A percentile compares a stretch with the other conserved stretches of the same genome.
Evolutionary conservation across 2,113 vertebrate species (phyloP).

Genomic region (Hyperoodon ampullatus): DNA sequence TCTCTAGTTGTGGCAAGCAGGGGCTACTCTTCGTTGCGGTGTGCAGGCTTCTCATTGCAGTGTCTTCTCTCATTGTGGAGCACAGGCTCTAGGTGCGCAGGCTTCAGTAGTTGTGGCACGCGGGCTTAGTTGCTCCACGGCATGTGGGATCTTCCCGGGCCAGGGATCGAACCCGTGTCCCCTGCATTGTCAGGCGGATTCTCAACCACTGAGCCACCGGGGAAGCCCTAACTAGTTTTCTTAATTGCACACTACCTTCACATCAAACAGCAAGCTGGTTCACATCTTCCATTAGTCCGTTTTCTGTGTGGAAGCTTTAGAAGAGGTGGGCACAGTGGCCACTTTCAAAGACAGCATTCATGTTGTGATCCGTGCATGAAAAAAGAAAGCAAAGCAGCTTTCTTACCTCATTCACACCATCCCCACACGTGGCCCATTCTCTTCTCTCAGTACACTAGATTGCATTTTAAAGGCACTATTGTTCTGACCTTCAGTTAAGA

Average conservation of each 20-base stretch:
- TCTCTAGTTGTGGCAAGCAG: no score
- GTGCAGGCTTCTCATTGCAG: no score
- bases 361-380: background rate
- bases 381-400: background rate
- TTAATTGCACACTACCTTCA: background rate
- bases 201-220: no score
- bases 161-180: no score
- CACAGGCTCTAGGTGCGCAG: no score
- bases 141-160: no score
- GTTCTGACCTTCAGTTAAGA: background rate
- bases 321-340: background rate
- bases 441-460: background rate
- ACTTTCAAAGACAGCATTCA: background rate
- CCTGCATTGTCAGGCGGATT: no score
- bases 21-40: no score
- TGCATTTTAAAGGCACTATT: background rate
- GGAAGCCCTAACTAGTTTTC: background rate
- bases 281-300: background rate
- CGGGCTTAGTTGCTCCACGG: no score
- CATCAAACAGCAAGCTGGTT: background rate
- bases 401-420: background rate
- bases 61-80: no score
- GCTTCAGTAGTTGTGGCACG: no score
- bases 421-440: fast-evolving
- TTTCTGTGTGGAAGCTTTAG: background rate